Evolutionary conservation across 2,797 vertebrate genomes (phyloP).

Genomic region (Crax fasciolata): DNA sequence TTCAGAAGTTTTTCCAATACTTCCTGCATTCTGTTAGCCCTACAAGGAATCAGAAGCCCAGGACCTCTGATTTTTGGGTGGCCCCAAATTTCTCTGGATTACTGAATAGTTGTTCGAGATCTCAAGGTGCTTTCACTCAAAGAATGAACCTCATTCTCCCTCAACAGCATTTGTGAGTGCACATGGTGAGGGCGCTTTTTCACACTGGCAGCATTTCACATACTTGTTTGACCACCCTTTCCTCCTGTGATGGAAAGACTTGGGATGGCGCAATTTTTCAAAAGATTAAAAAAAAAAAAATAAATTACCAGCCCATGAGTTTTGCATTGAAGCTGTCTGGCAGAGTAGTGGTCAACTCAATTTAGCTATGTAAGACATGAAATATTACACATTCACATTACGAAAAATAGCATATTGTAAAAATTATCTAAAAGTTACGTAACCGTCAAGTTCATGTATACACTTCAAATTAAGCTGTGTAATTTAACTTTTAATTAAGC

Average conservation of each 20-base stretch:
- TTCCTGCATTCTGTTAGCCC: not conserved
- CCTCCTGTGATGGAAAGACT: not conserved
- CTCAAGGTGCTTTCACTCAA: not conserved
- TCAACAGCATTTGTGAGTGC: not conserved
- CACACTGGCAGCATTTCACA: not conserved
- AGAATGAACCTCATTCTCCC: not conserved
- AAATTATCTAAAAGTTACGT: not conserved
- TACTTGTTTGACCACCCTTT: not conserved
- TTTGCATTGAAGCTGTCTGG: not conserved
- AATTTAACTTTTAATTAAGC: not conserved
- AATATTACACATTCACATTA: not conserved
- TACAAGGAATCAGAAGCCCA: not conserved
- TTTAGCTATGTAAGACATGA: not conserved
- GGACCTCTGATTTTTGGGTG: not conserved
- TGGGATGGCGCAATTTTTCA: not conserved
- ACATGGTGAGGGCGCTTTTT: not conserved
- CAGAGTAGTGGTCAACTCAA: not conserved
- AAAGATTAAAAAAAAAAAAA: not conserved
- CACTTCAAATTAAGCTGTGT: not conserved
- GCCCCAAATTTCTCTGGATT: not conserved
- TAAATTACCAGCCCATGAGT: not conserved
- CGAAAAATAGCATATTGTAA: not conserved
- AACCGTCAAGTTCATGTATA: not conserved
- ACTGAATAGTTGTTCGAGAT: not conserved
- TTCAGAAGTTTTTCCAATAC: accelerated